Percentiles rank a stretch among this genome's conserved stretches.
Conservation (phyloP, 2,888 invertebrate genomes). For the Myopa tessellatipennis region DNA sequence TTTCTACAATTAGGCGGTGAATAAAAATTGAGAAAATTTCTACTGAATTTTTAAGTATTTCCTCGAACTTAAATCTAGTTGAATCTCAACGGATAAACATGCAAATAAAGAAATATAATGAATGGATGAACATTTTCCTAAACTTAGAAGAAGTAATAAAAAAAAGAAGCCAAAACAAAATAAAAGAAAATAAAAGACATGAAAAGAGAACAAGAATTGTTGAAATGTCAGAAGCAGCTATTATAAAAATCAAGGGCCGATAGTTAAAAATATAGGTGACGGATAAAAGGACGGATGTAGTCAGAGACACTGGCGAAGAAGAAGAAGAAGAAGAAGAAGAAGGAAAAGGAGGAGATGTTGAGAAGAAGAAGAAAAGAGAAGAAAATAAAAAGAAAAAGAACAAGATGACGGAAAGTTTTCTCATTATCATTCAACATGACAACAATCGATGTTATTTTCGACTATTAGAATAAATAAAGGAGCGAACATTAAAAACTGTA, state of each 20-base stretch:
- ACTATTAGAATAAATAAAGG: slow-evolving; percentile 3
- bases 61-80: no score
- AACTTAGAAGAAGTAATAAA: neutral
- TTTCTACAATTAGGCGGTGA: no score
- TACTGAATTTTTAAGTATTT: neutral
- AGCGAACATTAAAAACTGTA: no score
- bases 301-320: neutral
- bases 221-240: slow-evolving; percentile 29
- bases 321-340: neutral
- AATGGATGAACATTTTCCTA: neutral
- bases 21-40: slow-evolving; percentile 6
- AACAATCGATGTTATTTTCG: slow-evolving; percentile 25
- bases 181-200: neutral
- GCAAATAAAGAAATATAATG: neutral
- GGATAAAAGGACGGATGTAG: neutral
- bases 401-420: slow-evolving; percentile 27
- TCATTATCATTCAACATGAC: slow-evolving; percentile 35
- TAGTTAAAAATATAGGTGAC: neutral
- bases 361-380: neutral
- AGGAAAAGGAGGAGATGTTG: neutral
- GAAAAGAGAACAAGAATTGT: neutral
- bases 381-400: neutral
- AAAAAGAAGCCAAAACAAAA: neutral
- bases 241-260: slow-evolving; percentile 6
- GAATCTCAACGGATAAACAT: no score